Base-by-base conservation (phyloP, 2,888 invertebrate species). In the Podabrus alpinus region DNA sequence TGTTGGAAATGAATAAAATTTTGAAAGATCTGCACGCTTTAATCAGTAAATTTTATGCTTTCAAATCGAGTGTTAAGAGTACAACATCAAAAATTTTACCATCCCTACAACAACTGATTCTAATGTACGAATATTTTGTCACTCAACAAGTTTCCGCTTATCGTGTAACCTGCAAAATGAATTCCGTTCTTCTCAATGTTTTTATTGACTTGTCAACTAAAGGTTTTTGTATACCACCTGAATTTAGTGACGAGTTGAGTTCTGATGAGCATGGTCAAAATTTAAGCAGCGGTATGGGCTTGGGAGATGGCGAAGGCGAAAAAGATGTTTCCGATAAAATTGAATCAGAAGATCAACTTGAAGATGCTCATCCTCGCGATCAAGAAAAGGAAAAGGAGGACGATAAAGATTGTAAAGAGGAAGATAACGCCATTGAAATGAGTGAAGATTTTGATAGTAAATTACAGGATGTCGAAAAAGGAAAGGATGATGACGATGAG, bases 241-340 rank as follows among this genome's bases (percentile, higher is more conserved):
- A 97, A 83, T 88, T 95, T 82, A 93, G 92, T 82, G 94, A 94
- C 59, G 92, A 93, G 78, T 91, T 92, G 19, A 92, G 91, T 11
- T 91, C 90, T 17, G 88, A 89, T 77, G 88, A 88, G n/a, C 78
- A 82, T 11, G 81, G 82, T 61, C 82, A 84, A 77, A 84, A 86
- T 72, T 85, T 90, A 24, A 90, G 92, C 0, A 92, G 93, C 77
- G 96, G 96, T 7, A 94, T 95, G 84, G 98, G 98, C 0, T 89
- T 98, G 4, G 97, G 97, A 0, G 98, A 98, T 77, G 98, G 98
- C 0, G 93, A 94, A 88, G 97, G 97, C 1, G 93, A 95, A 80
- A 96, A 95, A 82, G 99, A 99, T 86, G 97, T 98, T 21, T 98
- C 98, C 0, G 98, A 99, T 75, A 93, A 93, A 84, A 95, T 98